Base-by-base conservation (phyloP, 2,113 vertebrate genomes). In the Agapornis roseicollis region DNA sequence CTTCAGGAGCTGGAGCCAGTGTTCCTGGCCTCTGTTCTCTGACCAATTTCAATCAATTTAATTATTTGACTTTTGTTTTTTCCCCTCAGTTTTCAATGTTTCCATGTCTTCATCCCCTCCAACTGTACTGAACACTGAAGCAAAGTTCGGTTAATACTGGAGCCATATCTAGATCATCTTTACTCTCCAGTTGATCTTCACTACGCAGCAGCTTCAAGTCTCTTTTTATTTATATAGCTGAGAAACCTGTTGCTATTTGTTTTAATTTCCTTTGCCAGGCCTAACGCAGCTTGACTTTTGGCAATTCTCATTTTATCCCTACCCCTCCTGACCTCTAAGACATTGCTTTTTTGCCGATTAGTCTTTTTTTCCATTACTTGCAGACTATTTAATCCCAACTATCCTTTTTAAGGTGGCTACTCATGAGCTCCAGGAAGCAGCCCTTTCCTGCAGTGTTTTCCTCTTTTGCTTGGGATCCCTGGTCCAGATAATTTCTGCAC, bases 231-330 rank as follows among this genome's bases (percentile, higher is more conserved):
- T 97, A 94, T 92, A 91, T 96, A 95, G 92, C 94, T 95, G 94
- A 96, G 94, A 95, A 96, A 97, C 93, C 93, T 96, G 85, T 96
- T 96, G 88, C 81, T 96, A 71, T 97, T 96, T 96, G 93, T 96
- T 97, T 97, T 95, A 95, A 86, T 89, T 96, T 94, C 88, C 76
- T 86, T 94, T 96, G 93, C 90, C 93, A 96, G 88, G 87, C 94
- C 85, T 90, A 95, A 90, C 92, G 0, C 95, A 96, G 95, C 95
- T 94, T 89, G 94, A 96, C 69, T 97, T 95, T 93, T 96, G 96
- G 96, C 94, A 96, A 92, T 87, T 89, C 88, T 89, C 85, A 66
- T 90, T 90, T 93, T 84, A 95, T 96, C 93, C 88, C 80, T 96
- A 85, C 77, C 92, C 96, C 70, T 95, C 93, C 90, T 92, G 93